phyloP scores from a whole-genome alignment of 1,140 invertebrate genomes.

The Bombus impatiens region DNA sequence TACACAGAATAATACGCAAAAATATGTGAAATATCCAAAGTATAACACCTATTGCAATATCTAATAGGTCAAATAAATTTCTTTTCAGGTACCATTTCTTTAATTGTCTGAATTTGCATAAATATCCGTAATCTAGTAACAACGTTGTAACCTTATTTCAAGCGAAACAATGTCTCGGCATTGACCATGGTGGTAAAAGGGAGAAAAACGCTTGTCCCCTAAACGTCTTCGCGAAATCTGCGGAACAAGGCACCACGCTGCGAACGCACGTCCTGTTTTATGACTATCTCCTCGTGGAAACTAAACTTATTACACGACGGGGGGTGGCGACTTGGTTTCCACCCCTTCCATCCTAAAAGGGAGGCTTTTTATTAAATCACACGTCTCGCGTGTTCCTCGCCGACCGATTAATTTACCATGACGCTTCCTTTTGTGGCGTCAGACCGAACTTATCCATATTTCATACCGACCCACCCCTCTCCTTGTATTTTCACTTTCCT shows the following conservation, averaged over 20 bases:
- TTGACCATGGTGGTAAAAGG: constrained; percentile 15
- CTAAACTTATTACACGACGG: constrained; percentile 81
- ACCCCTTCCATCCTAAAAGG: constrained; percentile 66
- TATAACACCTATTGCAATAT: too few species aligned
- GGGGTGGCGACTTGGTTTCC: constrained; percentile 63
- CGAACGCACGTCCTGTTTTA: constrained; percentile 73
- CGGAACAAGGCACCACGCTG: constrained; percentile 77
- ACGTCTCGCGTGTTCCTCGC: constrained; percentile 76
- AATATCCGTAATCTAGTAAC: too few species aligned
- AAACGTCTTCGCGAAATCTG: constrained; percentile 57
- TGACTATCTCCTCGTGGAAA: constrained; percentile 77
- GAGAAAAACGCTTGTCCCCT: constrained; percentile 28
- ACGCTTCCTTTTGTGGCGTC: constrained; percentile 76
- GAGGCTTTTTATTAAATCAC: constrained; percentile 81
- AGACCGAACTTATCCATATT: constrained; percentile 74
- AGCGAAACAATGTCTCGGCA: neutral
- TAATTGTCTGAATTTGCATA: too few species aligned
- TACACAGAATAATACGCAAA: too few species aligned
- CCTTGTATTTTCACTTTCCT: constrained; percentile 52
- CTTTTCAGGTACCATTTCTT: too few species aligned
- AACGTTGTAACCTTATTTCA: neutral
- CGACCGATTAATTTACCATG: constrained; percentile 79
- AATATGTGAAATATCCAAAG: too few species aligned
- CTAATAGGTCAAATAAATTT: too few species aligned
- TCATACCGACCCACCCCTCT: constrained; percentile 59